A percentile compares a stretch with the other conserved stretches of the same genome.
These are phyloP conservation scores for Nothoprocta pentlandii DNA, from an alignment of 2,113 vertebrate genomes.

Conservation along the genomic window DNA sequence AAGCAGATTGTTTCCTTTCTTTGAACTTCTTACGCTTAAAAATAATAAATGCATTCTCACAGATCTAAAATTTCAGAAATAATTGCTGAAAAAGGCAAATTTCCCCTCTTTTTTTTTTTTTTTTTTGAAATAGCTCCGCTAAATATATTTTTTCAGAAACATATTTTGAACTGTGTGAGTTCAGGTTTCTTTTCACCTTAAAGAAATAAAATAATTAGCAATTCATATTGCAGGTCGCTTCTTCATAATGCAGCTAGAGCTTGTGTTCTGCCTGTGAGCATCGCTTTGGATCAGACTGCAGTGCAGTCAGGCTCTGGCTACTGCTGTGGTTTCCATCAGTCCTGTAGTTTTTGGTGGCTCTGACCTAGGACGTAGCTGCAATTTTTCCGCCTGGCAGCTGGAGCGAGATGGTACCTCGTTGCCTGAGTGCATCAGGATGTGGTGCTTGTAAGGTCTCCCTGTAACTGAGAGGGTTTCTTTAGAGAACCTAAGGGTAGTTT, in stretches of 20 bases:
- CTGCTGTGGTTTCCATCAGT: too few species aligned
- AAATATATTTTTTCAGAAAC: background rate
- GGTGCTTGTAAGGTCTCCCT: background rate
- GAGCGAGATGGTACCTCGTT: rapidly evolving
- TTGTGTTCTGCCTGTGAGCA: background rate
- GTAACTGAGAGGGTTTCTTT: rapidly evolving
- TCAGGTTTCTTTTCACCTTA: background rate
- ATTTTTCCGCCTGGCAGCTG: background rate
- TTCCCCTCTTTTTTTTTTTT: background rate
- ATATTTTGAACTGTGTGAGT: background rate
- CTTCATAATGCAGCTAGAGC: background rate
- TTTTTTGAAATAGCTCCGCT: background rate
- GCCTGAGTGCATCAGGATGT: too few species aligned
- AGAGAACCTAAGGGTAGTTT: background rate
- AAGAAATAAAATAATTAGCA: background rate
- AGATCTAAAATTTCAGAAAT: background rate
- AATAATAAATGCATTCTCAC: background rate
- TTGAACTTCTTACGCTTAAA: background rate
- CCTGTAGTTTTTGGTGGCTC: background rate
- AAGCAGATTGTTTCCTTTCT: background rate
- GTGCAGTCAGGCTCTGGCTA: background rate
- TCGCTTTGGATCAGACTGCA: rapidly evolving
- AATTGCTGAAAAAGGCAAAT: background rate
- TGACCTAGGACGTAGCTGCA: background rate
- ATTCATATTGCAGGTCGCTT: background rate